Evolutionary conservation across 2,888 invertebrate species (phyloP).

Genomic region (Fragum sueziense): DNA sequence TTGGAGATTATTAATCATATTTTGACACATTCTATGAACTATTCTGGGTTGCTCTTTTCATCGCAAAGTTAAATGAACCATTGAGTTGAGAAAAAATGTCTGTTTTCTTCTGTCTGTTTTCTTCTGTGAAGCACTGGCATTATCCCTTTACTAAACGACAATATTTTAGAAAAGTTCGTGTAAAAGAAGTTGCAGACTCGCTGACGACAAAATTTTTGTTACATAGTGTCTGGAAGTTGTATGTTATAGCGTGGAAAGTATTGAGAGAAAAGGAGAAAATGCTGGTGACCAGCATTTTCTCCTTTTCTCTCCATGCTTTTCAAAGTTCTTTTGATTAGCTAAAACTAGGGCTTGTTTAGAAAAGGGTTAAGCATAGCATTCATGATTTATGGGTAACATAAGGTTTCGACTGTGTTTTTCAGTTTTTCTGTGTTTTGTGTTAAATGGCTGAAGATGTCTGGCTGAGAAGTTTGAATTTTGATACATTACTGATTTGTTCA

Average conservation of each 20-base stretch:
- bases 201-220: too few species aligned
- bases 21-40: conserved; percentile 32
- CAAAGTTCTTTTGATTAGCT: too few species aligned
- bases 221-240: too few species aligned
- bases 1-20: conserved; percentile 30
- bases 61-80: conserved; percentile 42
- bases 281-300: too few species aligned
- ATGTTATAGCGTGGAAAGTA: too few species aligned
- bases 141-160: too few species aligned
- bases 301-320: too few species aligned
- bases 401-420: conserved; percentile 22
- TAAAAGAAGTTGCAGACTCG: too few species aligned
- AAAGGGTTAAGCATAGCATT: too few species aligned
- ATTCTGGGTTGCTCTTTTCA: conserved; percentile 25
- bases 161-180: conserved; percentile 9
- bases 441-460: background rate
- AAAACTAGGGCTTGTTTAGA: too few species aligned
- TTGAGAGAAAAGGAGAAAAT: too few species aligned
- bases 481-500: too few species aligned
- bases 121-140: conserved; percentile 29
- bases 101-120: conserved; percentile 47
- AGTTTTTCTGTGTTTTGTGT: background rate
- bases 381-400: conserved; percentile 43
- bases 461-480: background rate
- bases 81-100: conserved; percentile 39